Conservation (phyloP, 2,113 vertebrate species). For the Eulacestoma nigropectus region DNA sequence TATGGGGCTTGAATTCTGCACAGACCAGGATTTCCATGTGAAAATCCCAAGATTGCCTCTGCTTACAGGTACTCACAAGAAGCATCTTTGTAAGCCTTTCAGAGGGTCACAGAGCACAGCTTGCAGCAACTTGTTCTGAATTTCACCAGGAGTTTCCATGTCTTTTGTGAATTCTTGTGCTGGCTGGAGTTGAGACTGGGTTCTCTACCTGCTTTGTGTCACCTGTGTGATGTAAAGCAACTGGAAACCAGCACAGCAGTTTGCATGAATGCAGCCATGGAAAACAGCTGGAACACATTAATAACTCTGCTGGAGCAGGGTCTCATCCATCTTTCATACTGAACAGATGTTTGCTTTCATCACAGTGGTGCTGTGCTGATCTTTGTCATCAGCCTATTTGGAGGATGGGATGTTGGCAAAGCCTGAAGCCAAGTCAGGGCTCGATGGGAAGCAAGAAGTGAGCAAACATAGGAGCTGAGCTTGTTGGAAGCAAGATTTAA, state of each 20-base stretch:
- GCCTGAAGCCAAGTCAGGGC: neutral
- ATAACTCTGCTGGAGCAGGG: neutral
- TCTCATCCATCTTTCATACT: neutral
- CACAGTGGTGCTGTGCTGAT: neutral
- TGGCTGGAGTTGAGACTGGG: neutral
- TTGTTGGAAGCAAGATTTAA: neutral
- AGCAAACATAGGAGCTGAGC: neutral
- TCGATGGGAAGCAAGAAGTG: neutral
- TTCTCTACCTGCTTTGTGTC: neutral
- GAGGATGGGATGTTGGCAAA: neutral
- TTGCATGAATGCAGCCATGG: neutral
- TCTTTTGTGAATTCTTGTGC: neutral
- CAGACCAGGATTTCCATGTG: neutral
- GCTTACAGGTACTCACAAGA: neutral
- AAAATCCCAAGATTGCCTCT: neutral
- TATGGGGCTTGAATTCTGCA: neutral
- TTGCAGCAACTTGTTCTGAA: neutral
- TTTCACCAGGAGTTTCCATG: neutral
- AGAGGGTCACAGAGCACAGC: neutral
- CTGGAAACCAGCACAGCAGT: neutral
- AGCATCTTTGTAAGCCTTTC: neutral
- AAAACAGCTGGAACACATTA: neutral
- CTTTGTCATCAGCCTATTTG: neutral
- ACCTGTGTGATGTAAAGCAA: neutral
- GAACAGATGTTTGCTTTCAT: neutral